Percentiles rank a stretch among this genome's conserved stretches.
Conservation (phyloP, 2,797 vertebrate species). For the Nyctibius grandis region DNA sequence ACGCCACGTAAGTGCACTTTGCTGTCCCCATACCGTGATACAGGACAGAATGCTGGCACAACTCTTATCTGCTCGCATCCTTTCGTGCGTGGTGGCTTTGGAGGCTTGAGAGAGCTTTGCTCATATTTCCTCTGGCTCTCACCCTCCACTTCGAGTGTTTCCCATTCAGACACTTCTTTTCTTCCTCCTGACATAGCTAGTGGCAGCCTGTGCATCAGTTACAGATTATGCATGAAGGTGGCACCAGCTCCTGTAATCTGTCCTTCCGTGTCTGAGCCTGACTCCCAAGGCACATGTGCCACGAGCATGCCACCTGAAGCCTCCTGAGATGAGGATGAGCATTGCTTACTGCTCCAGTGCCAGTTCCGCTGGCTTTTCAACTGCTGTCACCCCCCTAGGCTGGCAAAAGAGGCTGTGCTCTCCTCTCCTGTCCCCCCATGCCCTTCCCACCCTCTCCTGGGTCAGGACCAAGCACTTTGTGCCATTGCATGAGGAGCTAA, state of each 20-base stretch:
- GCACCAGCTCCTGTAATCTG: background rate
- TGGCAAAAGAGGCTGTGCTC: background rate
- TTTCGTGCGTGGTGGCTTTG: background rate
- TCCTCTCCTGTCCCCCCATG: background rate
- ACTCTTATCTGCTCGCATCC: background rate
- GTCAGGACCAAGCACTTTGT: background rate
- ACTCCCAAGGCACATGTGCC: background rate
- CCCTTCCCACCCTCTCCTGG: background rate
- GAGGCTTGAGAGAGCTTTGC: background rate
- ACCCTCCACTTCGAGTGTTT: background rate
- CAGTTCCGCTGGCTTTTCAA: background rate
- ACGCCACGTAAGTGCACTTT: conserved; percentile 82
- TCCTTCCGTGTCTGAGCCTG: background rate
- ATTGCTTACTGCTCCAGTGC: background rate
- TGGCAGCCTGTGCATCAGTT: background rate
- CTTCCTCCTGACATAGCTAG: background rate
- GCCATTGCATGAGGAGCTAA: background rate
- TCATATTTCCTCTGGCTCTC: background rate
- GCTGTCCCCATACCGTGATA: background rate
- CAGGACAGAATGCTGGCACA: background rate
- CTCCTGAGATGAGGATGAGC: background rate
- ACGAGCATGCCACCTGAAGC: background rate
- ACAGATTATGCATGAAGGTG: background rate
- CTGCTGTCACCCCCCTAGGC: background rate
- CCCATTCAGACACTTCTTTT: background rate